Evolutionary conservation across 2,113 vertebrate species (phyloP).

Genomic region (Hypomesus transpacificus): DNA sequence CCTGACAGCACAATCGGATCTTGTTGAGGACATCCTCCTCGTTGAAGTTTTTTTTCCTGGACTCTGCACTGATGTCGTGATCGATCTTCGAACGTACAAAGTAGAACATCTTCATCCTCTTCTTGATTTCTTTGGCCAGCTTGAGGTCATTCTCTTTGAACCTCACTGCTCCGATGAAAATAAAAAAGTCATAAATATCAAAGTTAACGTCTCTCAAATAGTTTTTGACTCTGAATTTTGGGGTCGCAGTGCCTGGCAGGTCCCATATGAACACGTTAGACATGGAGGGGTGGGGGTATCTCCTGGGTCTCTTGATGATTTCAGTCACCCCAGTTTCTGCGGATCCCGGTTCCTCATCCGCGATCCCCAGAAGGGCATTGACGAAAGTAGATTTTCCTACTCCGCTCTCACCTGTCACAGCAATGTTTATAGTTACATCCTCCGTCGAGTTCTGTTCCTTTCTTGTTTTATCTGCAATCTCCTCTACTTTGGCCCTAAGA

Average conservation of each 20-base stretch:
- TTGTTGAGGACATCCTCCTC: conserved; percentile 14
- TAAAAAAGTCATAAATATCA: conserved; percentile 68
- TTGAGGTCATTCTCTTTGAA: conserved; percentile 60
- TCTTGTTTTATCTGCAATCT: too few species aligned
- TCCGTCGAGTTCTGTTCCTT: too few species aligned
- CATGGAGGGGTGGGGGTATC: conserved; percentile 59
- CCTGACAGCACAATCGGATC: conserved; percentile 27
- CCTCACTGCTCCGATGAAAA: conserved; percentile 60
- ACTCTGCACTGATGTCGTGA: conserved; percentile 23
- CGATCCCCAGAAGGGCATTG: conserved; percentile 61
- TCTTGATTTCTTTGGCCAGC: conserved; percentile 60
- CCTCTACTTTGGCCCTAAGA: too few species aligned
- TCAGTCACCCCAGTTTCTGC: conserved; percentile 65
- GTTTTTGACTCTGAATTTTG: conserved; percentile 54
- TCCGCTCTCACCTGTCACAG: too few species aligned
- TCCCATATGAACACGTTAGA: conserved; percentile 67
- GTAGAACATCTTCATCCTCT: conserved; percentile 35
- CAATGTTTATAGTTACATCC: too few species aligned
- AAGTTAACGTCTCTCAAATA: conserved; percentile 66
- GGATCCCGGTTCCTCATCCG: conserved; percentile 49
- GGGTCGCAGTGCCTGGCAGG: conserved; percentile 67
- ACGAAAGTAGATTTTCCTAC: conserved; percentile 39
- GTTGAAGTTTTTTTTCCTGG: conserved; percentile 17
- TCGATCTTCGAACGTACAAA: conserved; percentile 45
- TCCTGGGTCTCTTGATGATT: conserved; percentile 56